These are phyloP conservation scores for Ciconia maguari DNA, from an alignment of 2,113 vertebrate genomes.

Conservation along the genomic window DNA sequence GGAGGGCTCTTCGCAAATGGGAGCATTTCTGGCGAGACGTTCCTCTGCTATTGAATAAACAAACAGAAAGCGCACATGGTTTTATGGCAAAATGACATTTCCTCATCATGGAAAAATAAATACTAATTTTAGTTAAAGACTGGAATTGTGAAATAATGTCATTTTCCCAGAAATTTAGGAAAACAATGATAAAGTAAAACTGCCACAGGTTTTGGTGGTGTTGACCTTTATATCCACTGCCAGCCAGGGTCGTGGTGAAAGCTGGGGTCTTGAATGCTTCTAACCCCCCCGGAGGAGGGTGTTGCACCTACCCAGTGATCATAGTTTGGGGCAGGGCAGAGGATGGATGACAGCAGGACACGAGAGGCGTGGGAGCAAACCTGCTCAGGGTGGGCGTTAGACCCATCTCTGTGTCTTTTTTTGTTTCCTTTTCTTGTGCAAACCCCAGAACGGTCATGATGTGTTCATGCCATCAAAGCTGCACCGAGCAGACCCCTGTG, in stretches of 20 bases:
- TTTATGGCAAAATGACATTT: slow-evolving; percentile 19
- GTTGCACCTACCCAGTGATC: not conserved
- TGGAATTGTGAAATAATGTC: not conserved
- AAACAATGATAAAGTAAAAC: not conserved
- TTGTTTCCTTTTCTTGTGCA: not conserved
- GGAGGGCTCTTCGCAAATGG: not conserved
- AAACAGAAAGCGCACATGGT: not conserved
- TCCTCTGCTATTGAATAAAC: slow-evolving; percentile 22
- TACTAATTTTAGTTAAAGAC: not conserved
- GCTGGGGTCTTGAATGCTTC: not conserved
- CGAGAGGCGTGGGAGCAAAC: not conserved
- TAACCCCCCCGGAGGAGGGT: rapidly evolving
- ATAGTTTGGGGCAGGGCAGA: not conserved
- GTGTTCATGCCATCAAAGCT: not conserved
- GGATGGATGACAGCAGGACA: not conserved
- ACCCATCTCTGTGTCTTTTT: not conserved
- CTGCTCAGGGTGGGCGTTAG: not conserved
- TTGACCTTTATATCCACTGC: not conserved
- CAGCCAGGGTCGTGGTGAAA: not conserved
- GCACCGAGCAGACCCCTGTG: not conserved
- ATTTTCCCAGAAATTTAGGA: not conserved
- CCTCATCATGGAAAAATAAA: not conserved
- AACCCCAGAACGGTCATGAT: not conserved
- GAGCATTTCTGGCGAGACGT: not conserved
- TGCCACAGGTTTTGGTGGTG: not conserved